Percentiles rank a stretch among this genome's conserved stretches.
phyloP scores from a whole-genome alignment of 2,888 invertebrate species.

The Dexiosoma caninum region DNA sequence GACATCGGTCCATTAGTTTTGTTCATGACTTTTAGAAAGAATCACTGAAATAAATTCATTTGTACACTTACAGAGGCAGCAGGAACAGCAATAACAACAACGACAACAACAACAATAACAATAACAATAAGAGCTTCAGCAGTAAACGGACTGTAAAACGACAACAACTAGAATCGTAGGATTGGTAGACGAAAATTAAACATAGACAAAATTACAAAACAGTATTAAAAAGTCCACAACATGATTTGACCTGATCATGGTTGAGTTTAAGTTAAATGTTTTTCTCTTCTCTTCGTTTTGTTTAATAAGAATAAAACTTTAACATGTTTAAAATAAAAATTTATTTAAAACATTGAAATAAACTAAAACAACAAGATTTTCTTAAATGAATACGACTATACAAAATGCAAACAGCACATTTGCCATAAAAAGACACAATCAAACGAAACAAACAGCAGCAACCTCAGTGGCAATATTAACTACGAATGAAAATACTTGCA shows the following conservation, averaged over 20 bases:
- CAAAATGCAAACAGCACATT: conserved; percentile 18
- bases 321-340: conserved; percentile 35
- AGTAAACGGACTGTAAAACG: neutral
- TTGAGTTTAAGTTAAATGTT: conserved; percentile 24
- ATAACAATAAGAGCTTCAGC: neutral
- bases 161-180: conserved; percentile 15
- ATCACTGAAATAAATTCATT: conserved; percentile 47
- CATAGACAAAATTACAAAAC: conserved; percentile 18
- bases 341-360: conserved; percentile 42
- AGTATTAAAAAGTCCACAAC: conserved; percentile 31
- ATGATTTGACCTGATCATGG: conserved; percentile 57
- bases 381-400: conserved; percentile 37
- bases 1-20: conserved; percentile 71
- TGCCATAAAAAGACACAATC: neutral
- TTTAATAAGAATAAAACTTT: conserved; percentile 2
- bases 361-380: conserved; percentile 26
- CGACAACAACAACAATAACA: conserved; percentile 1
- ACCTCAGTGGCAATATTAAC: conserved; percentile 11
- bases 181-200: conserved; percentile 38
- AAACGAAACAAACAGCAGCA: neutral
- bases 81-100: neutral
- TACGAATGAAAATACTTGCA: conserved; percentile 40
- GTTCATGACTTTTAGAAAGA: conserved; percentile 65
- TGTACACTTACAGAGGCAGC: conserved; percentile 3
- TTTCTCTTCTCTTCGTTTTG: neutral